Percentiles rank a stretch among this genome's conserved stretches.
Evolutionary conservation across 1,140 invertebrate species (phyloP).

Genomic region (Apis laboriosa): DNA sequence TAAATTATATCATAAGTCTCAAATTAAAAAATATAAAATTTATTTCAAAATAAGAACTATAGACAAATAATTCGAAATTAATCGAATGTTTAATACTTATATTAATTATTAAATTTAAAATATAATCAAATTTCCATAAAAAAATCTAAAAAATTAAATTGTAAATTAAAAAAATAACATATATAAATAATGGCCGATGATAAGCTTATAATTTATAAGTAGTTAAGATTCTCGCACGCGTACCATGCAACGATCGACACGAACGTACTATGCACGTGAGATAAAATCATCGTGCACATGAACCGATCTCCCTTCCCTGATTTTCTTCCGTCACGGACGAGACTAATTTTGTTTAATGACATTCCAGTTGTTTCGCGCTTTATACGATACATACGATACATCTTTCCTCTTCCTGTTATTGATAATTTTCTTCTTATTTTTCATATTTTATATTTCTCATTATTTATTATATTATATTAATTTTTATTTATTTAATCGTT

Average conservation of each 20-base stretch:
- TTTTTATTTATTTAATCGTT: no score
- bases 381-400: constrained; percentile 3
- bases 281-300: constrained; percentile 34
- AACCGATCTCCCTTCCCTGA: constrained; percentile 25
- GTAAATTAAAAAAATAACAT: neutral
- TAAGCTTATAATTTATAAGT: neutral
- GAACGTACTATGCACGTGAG: constrained; percentile 19
- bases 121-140: no score
- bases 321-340: constrained; percentile 55
- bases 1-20: no score
- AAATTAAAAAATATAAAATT: no score
- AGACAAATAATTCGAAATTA: no score
- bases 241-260: constrained; percentile 59
- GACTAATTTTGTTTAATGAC: constrained; percentile 69
- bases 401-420: constrained; percentile 29
- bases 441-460: neutral
- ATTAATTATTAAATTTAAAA: no score
- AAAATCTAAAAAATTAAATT: neutral
- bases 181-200: no score
- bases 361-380: constrained; percentile 66
- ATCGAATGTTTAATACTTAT: no score
- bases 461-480: neutral
- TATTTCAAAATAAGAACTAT: no score
- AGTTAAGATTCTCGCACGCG: constrained; percentile 26
- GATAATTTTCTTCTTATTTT: no score